phyloP scores from a whole-genome alignment of 1,140 invertebrate genomes.

The Zaprionus camerounensis region DNA sequence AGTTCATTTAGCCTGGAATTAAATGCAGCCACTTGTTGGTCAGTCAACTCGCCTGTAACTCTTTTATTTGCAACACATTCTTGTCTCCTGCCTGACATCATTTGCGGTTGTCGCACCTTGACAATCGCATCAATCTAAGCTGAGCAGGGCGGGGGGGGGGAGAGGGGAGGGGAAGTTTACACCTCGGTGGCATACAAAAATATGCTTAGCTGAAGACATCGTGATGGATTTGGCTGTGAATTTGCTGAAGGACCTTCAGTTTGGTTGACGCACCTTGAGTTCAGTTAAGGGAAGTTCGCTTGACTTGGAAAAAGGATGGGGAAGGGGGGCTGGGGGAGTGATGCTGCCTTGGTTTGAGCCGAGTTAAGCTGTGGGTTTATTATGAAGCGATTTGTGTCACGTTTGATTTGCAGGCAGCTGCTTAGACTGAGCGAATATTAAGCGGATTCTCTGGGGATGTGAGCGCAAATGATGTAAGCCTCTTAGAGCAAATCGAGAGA shows the following conservation, averaged over 20 bases:
- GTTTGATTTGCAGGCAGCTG: constrained; percentile 35
- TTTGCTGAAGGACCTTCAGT: neutral
- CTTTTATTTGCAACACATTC: neutral
- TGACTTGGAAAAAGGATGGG: neutral
- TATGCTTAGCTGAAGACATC: constrained; percentile 42
- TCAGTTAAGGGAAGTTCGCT: neutral
- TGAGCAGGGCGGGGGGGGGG: neutral
- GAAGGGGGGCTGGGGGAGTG: too few relatives aligned
- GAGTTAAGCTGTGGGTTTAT: constrained; percentile 30
- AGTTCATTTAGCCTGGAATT: constrained; percentile 32
- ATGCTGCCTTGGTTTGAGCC: neutral
- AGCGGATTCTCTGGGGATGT: constrained; percentile 4
- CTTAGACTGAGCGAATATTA: constrained; percentile 24
- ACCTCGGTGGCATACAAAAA: constrained; percentile 29
- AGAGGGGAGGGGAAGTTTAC: constrained; percentile 1
- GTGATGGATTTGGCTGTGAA: constrained; percentile 42
- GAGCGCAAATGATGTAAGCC: neutral
- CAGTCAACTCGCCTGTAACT: constrained; percentile 40
- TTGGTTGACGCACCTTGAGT: neutral
- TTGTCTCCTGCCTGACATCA: constrained; percentile 29
- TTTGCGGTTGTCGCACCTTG: constrained; percentile 32
- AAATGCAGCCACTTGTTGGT: constrained; percentile 42
- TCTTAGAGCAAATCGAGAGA: neutral
- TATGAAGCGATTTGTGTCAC: constrained; percentile 38
- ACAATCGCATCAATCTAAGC: constrained; percentile 49